Evolutionary conservation across 2,113 vertebrate genomes (phyloP), one percentile per base, ranked within the genome.

Genomic region (Emydura subglobosa): DNA sequence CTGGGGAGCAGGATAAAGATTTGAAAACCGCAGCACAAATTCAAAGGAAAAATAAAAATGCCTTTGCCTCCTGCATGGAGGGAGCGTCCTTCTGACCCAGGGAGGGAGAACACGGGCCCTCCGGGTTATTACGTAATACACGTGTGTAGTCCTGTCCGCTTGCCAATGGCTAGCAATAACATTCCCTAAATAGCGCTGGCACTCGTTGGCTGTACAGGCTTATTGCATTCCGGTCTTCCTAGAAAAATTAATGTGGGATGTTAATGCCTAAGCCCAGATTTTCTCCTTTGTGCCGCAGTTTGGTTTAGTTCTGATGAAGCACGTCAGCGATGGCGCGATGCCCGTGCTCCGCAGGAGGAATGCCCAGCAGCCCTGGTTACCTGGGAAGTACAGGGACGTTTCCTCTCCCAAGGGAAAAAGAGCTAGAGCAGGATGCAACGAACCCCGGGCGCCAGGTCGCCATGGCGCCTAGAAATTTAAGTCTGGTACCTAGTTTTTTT

Each of bases 221-320:
- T 96, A 93, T 51, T 78, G 78, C 7, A 39, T 47, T n/a, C 83
- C 91, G 50, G 95, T 78, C 65, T 92, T 95, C 91, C 92, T 90
- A 91, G 88, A 81, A 13, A 83, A 93, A 95, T 90, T 31, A 87
- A 85, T 12, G 39, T 47, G 86, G 7, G 7, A 0, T 0, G 79
- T 42, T 94, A 95, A 93, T 92, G 24, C 87, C 82, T 57, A 83
- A 94, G 16, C 91, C 13, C 13, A 54, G 91, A 84, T 93, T 72
- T 89, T 81, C 76, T 68, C 65, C 65, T 72, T 72, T 3, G 65
- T 72, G 65, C 65, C 39, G n/a, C 65, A 39, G 65, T 72, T 72
- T 10, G 19, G 19, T 72, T 19, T 0, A 0, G 82, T 0, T 3
- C 0, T 79, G 57, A 93, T 65, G 82, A 92, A 78, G 25, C 42